Base-by-base conservation (phyloP, 1,140 invertebrate genomes). In the Notospermus geniculatus region DNA sequence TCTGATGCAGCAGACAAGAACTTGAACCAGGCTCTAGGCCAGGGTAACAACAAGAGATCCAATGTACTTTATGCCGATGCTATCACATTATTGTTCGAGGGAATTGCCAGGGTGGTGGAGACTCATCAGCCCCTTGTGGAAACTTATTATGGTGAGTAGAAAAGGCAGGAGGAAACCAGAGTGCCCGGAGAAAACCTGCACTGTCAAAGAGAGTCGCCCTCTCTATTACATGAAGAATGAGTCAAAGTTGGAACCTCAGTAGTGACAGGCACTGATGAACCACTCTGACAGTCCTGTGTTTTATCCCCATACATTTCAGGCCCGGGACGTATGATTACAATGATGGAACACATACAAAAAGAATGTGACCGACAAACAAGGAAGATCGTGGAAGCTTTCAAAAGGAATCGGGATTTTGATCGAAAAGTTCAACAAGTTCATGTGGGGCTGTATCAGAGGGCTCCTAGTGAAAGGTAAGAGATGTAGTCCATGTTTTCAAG, bases 51-150 rank as follows among this genome's bases (percentile, higher is more conserved):
- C 58, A 78, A 75, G 45, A 60, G 76, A 60, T 65, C 73, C 19
- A 71, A 71, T 59, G 73, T 79, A 5, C 55, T 78, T 2, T 81
- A 74, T 73, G 76, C 78, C 59, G 80, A 81, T 60, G 72, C 76
- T 17, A 66, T 80, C 9, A 80, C 75, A 39, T 63, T 79, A 27
- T 81, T 97, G 46, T 93, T 95, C 79, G 95, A 97, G 82, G 88
- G 64, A 39, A 89, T 96, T 65, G 95, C 95, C 1, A 82, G 90
- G 50, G 87, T 92, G 23, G 84, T 97, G 45, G 93, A 97, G 82
- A 87, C 92, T 25, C 91, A 96, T 82, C 92, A 96, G 71, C 92
- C 95, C 0, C 85, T 97, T 28, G 88, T 97, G 39, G 93, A 97
- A 77, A 94, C 91, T 7, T 95, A 91, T 81, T 98, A 97, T 83